Percentiles rank a stretch among this genome's conserved stretches.
Evolutionary conservation across 2,797 vertebrate species (phyloP).

Genomic region (Anguilla marmorata): DNA sequence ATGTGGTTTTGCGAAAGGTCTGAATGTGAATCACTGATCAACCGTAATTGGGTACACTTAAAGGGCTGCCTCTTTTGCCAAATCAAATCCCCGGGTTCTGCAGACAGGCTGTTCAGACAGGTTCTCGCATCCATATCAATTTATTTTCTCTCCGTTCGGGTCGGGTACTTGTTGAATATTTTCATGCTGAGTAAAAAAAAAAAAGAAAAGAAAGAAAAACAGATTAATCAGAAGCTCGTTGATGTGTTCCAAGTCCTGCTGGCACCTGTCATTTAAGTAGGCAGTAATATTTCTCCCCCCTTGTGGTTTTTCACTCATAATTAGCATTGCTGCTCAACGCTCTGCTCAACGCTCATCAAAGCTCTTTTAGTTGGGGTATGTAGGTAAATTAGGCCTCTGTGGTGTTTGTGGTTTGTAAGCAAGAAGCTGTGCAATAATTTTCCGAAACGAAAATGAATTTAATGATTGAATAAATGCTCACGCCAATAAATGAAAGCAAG

Average conservation of each 20-base stretch:
- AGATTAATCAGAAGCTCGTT: background rate
- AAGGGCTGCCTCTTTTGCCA: background rate
- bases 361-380: background rate
- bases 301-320: background rate
- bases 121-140: background rate
- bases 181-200: background rate
- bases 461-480: background rate
- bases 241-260: background rate
- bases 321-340: background rate
- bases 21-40: background rate
- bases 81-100: constrained; percentile 11
- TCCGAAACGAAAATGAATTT: background rate
- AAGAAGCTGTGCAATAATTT: background rate
- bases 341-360: background rate
- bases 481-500: background rate
- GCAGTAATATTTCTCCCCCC: background rate
- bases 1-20: background rate
- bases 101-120: background rate
- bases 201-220: background rate
- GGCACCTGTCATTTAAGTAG: background rate
- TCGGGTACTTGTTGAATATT: background rate
- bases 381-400: background rate
- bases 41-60: background rate
- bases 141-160: background rate
- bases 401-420: background rate